Conservation (phyloP, 2,113 vertebrate species). For the Corythornis cristatus region DNA sequence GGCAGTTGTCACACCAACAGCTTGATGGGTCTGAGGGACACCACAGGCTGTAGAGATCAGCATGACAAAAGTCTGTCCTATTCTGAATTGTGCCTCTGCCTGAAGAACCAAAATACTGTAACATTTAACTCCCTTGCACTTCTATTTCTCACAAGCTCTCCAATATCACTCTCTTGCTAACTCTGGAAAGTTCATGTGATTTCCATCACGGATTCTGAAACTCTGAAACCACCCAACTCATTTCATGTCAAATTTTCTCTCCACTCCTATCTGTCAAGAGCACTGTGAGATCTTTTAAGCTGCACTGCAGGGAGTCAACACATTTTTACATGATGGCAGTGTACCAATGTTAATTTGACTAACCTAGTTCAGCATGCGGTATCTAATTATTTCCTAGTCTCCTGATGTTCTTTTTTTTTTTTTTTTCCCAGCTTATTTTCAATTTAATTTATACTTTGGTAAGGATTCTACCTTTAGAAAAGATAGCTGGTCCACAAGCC, state of each 20-base stretch:
- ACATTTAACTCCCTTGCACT: background rate
- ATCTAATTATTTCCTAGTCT: slow-evolving; percentile 14
- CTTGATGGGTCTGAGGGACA: background rate
- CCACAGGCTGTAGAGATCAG: fast-evolving
- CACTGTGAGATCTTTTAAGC: background rate
- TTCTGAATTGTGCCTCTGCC: background rate
- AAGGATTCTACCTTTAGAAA: slow-evolving; percentile 64
- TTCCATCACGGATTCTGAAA: background rate
- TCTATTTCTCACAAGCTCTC: background rate
- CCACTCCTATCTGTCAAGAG: background rate
- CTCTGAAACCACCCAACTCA: background rate
- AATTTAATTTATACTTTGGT: slow-evolving; percentile 51
- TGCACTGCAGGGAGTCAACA: background rate
- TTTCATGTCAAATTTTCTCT: background rate
- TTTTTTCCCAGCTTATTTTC: slow-evolving; percentile 12
- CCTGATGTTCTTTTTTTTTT: background rate
- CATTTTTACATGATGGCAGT: slow-evolving; percentile 12
- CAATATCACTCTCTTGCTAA: background rate
- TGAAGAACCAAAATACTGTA: background rate
- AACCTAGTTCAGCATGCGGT: slow-evolving; percentile 39
- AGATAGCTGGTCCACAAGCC: slow-evolving; percentile 41
- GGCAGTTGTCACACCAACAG: background rate
- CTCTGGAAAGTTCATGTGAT: background rate
- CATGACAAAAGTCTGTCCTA: background rate
- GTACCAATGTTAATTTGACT: slow-evolving; percentile 58